phyloP scores from a whole-genome alignment of 2,797 vertebrate genomes.

The Bryconaethiops microstoma region DNA sequence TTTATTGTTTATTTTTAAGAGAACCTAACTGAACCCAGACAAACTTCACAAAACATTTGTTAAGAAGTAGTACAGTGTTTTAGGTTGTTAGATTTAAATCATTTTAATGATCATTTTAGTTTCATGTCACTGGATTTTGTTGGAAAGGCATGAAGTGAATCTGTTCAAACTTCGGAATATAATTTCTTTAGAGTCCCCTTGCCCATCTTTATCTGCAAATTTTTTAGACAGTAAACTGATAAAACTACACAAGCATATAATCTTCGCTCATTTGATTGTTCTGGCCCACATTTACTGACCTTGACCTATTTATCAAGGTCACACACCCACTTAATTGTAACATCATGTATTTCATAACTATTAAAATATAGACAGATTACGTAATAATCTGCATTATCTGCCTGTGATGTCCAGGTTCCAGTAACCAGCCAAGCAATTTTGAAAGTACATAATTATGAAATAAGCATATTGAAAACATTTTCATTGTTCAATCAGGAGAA shows the following conservation, averaged over 20 bases:
- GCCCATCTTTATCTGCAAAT: neutral
- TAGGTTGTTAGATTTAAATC: neutral
- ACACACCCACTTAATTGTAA: neutral
- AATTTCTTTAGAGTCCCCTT: neutral
- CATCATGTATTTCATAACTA: neutral
- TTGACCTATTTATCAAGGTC: neutral
- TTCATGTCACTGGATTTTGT: no score
- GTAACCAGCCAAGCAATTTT: neutral
- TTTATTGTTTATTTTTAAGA: neutral
- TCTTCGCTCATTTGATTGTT: neutral
- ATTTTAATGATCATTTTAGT: no score
- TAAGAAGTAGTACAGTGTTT: neutral
- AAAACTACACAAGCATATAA: neutral
- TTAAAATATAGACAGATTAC: neutral
- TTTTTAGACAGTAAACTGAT: neutral
- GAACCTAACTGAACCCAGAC: neutral
- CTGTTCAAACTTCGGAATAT: neutral
- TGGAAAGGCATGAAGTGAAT: neutral
- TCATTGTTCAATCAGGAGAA: no score
- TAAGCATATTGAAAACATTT: no score
- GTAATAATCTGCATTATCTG: neutral
- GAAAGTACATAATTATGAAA: neutral
- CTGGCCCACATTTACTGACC: neutral
- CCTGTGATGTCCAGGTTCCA: neutral
- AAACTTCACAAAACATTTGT: neutral